Conservation (phyloP, 2,113 vertebrate genomes). For the Anas platyrhynchos region DNA sequence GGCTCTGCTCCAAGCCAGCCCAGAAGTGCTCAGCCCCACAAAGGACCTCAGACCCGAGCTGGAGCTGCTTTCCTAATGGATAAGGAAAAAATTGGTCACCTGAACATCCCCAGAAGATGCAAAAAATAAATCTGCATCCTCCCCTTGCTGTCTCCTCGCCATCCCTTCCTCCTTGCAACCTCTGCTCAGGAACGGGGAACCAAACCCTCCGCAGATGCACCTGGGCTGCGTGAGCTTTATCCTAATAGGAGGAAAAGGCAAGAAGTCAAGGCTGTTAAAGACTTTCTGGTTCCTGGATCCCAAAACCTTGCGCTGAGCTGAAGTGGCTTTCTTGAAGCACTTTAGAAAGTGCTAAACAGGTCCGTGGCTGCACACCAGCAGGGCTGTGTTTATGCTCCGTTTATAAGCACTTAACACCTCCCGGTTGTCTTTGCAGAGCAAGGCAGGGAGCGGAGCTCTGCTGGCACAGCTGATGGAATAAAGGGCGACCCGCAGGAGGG, state of each 20-base stretch:
- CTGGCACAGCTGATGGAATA: accelerated
- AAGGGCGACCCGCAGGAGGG: background rate
- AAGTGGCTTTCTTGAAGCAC: background rate
- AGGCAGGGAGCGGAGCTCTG: background rate
- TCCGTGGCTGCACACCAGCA: accelerated
- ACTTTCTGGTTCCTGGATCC: accelerated
- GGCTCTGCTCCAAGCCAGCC: background rate
- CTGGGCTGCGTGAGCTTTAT: accelerated
- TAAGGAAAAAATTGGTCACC: background rate
- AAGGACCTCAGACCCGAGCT: background rate
- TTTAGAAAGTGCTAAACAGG: background rate
- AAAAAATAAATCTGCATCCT: background rate
- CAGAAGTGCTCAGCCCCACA: background rate
- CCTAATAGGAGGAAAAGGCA: background rate
- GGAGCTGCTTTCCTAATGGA: background rate
- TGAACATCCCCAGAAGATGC: accelerated
- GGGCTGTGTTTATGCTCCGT: accelerated
- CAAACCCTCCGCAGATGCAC: background rate
- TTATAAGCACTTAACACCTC: background rate
- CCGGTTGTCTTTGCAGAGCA: background rate
- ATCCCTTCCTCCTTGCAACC: background rate
- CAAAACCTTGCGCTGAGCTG: background rate
- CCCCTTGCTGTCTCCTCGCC: background rate
- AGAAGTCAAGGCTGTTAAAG: background rate
- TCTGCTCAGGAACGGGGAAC: background rate